Conservation (phyloP, 1,140 invertebrate species). For the Acyrthosiphon pisum region DNA sequence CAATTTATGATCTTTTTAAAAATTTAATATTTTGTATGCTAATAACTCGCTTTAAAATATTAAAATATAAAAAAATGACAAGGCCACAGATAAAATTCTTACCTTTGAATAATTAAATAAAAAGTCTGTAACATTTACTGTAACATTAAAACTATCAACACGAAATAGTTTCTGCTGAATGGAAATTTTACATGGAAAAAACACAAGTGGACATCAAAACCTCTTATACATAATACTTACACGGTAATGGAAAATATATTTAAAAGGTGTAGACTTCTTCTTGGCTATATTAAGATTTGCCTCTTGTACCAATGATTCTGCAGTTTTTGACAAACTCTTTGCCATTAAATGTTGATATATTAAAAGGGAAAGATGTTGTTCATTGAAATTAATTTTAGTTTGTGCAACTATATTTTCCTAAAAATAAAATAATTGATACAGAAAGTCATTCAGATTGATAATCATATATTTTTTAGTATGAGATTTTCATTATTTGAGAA, state of each 20-base stretch:
- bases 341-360: conserved; percentile 87
- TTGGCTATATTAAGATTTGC: conserved; percentile 68
- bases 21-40: too few species aligned
- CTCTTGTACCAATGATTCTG: conserved; percentile 77
- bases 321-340: conserved; percentile 78
- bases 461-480: not conserved
- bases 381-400: conserved; percentile 92
- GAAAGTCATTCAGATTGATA: not conserved
- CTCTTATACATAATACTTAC: conserved; percentile 53
- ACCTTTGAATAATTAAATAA: too few species aligned
- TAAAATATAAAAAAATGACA: too few species aligned
- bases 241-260: conserved; percentile 63
- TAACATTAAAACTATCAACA: too few species aligned
- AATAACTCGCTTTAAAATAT: too few species aligned
- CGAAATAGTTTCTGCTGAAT: too few species aligned
- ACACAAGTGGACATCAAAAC: too few species aligned
- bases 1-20: too few species aligned
- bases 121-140: too few species aligned
- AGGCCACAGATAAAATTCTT: too few species aligned
- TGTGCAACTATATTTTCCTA: conserved; percentile 94
- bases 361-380: conserved; percentile 88
- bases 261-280: conserved; percentile 67
- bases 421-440: conserved; percentile 28
- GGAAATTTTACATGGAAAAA: too few species aligned
- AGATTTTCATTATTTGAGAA: too few species aligned